Base-by-base conservation (phyloP, 2,888 invertebrate species). In the Ellobium chinense region DNA sequence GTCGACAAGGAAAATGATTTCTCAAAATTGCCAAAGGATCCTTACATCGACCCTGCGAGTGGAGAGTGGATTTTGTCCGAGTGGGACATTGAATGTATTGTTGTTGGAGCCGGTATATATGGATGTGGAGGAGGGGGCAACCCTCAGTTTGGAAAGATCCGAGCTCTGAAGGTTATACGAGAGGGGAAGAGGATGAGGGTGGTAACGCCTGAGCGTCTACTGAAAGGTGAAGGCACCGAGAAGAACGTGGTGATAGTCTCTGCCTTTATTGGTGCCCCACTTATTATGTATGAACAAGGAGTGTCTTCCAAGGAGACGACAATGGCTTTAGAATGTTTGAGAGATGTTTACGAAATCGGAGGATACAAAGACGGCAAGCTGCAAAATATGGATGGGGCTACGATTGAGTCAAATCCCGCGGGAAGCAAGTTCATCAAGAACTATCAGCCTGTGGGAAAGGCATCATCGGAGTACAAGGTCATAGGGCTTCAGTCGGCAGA, bases 81-180 rank as follows among this genome's bases (percentile, higher is more conserved):
- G 36, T 90, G 87, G 82, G 92, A 92, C 76, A 85, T 91, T 65
- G 91, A 92, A 77, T 91, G 91, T 65, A 86, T 92, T 21, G 86
- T 86, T 69, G 85, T 91, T 3, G 92, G 92, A 1, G 89, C 91
- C 0, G 92, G 91, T 0, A 90, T 92, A 36, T 82, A 91, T 12
- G 92, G 92, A 4, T 89, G 89, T 80, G 92, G 92, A 3, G 92
- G 92, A 0, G 92, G 92, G 7, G 91, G 91, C 5, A 89, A 84
- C 75, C 91, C 91, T 0, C 85, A 91, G 76, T 34, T 89, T 12
- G 91, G 89, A 14, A 84, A 87, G 69, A 63, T 90, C 14, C 54
- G 87, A 12, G 88, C 88, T 3, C 78, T 87, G 0, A 83, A 84
- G 24, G 79, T 84, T 7, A 60, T 82, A 34, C 80, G 78, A 34